Conservation (phyloP, 2,113 vertebrate species). For the Rhinogobius similis region DNA sequence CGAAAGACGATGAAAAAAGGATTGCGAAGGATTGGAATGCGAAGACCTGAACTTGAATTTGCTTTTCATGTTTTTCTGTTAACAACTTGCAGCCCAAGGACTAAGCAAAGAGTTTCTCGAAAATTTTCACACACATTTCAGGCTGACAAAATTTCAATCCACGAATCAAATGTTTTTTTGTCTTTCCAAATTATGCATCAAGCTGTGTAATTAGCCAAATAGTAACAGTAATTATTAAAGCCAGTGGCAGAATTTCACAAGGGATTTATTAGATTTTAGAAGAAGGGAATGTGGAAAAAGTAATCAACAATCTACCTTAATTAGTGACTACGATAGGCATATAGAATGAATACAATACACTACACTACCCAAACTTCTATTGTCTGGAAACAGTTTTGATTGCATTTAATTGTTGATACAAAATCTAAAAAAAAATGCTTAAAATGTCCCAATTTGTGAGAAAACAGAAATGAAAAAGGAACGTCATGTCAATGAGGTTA, state of each 20-base stretch:
- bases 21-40: constrained; percentile 10
- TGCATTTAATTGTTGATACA: too few species aligned
- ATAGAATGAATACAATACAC: too few species aligned
- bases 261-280: constrained; percentile 48
- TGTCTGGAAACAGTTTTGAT: too few species aligned
- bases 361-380: too few species aligned
- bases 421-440: neutral
- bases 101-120: neutral
- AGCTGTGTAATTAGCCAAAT: constrained; percentile 27
- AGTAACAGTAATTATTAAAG: constrained; percentile 35
- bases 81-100: constrained; percentile 4
- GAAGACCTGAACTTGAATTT: neutral
- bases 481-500: neutral
- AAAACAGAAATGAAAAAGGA: neutral
- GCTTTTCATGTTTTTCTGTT: neutral
- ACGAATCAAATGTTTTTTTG: neutral
- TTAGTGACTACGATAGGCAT: too few species aligned
- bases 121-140: neutral
- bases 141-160: neutral
- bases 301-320: neutral
- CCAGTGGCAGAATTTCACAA: constrained; percentile 33
- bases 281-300: neutral
- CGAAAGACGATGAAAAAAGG: constrained; percentile 26
- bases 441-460: neutral
- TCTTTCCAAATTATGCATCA: constrained; percentile 26